These are phyloP conservation scores for Megaptera novaeangliae DNA, from an alignment of 2,113 vertebrate genomes.

Conservation along the genomic window DNA sequence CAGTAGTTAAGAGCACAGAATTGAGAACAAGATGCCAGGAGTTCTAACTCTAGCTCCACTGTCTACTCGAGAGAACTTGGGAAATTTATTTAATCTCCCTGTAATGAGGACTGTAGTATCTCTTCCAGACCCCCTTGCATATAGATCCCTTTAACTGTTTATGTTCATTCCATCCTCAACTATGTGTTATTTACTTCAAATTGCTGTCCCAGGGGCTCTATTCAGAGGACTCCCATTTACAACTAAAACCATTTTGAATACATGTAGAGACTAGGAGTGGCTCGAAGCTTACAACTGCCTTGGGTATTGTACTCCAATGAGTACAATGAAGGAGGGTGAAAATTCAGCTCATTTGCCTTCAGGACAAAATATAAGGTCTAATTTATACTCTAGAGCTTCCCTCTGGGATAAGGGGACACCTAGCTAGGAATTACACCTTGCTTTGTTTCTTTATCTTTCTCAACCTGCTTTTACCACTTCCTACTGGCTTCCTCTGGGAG, in stretches of 20 bases:
- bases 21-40: background rate
- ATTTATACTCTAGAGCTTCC: background rate
- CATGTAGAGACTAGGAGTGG: fast-evolving
- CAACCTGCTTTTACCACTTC: background rate
- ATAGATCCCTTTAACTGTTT: background rate
- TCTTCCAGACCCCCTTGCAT: background rate
- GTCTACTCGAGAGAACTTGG: background rate
- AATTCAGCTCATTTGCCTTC: background rate
- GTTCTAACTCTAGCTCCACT: background rate
- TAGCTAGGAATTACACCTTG: background rate
- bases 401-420: background rate
- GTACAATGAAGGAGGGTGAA: background rate
- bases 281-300: background rate
- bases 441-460: background rate
- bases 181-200: background rate
- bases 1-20: background rate
- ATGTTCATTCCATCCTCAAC: background rate
- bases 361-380: background rate
- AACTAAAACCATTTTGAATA: background rate
- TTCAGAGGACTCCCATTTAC: background rate
- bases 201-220: background rate
- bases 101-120: background rate
- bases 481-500: background rate
- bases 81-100: background rate
- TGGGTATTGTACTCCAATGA: background rate